phyloP scores from a whole-genome alignment of 2,888 invertebrate species.

The Selenia dentaria region DNA sequence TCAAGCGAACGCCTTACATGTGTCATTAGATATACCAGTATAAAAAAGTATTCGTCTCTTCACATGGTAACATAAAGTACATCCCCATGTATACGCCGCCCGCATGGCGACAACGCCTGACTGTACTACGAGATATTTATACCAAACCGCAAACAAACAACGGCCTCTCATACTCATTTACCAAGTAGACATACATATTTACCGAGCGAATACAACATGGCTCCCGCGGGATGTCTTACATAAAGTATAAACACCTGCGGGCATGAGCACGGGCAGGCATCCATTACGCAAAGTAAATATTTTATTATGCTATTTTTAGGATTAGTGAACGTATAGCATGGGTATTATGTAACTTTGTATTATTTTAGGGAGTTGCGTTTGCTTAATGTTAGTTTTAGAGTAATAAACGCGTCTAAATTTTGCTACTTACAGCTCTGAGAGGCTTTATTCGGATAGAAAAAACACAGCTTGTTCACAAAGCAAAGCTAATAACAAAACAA shows the following conservation, averaged over 20 bases:
- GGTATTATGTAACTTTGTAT: neutral
- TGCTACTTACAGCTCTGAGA: too few species aligned
- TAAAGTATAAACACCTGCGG: conserved; percentile 40
- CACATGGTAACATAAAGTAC: too few species aligned
- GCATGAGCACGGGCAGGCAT: conserved; percentile 12
- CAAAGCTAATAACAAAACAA: too few species aligned
- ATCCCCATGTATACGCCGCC: too few species aligned
- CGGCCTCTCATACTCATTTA: conserved; percentile 35
- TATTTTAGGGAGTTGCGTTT: too few species aligned
- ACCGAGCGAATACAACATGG: conserved; percentile 43
- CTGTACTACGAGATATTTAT: neutral
- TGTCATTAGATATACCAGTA: too few species aligned
- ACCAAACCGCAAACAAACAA: conserved; percentile 20
- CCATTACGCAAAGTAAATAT: conserved; percentile 22
- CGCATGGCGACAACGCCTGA: neutral
- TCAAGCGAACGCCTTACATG: too few species aligned
- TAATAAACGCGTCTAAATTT: too few species aligned
- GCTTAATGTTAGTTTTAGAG: too few species aligned
- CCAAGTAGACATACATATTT: conserved; percentile 37
- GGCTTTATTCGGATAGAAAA: too few species aligned
- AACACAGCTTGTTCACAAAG: too few species aligned
- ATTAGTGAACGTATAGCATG: neutral
- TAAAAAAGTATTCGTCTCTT: too few species aligned
- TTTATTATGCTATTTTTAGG: conserved; percentile 16
- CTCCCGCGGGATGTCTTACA: conserved; percentile 37